Percentiles rank a stretch among this genome's conserved stretches.
Evolutionary conservation across 2,888 invertebrate genomes (phyloP).

Genomic region (Habrosyne pyritoides): DNA sequence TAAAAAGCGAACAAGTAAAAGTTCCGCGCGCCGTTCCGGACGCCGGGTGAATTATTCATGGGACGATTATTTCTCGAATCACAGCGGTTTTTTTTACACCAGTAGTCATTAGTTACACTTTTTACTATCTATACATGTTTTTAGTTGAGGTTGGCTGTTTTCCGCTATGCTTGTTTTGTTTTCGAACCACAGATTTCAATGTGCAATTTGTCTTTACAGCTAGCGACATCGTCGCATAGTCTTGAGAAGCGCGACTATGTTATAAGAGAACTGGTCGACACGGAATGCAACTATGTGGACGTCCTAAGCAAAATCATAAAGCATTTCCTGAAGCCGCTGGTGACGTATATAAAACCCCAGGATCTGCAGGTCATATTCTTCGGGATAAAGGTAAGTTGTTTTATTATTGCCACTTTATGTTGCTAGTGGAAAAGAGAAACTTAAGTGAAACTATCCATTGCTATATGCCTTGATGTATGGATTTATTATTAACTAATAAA

Average conservation of each 20-base stretch:
- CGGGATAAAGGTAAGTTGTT: constrained; percentile 91
- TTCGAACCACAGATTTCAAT: neutral
- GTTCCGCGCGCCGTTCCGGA: constrained; percentile 52
- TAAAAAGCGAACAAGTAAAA: constrained; percentile 52
- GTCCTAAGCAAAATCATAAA: constrained; percentile 93
- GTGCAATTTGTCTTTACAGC: constrained; percentile 49
- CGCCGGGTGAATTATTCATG: constrained; percentile 67
- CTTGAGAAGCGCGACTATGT: constrained; percentile 96
- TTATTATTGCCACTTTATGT: neutral
- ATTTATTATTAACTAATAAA: no score
- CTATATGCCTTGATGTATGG: no score
- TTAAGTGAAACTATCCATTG: no score
- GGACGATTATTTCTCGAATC: constrained; percentile 62
- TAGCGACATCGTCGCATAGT: constrained; percentile 82
- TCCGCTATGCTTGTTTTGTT: constrained; percentile 5
- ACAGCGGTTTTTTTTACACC: constrained; percentile 49
- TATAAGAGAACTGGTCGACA: constrained; percentile 96
- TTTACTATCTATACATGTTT: constrained; percentile 27
- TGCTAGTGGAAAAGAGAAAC: neutral
- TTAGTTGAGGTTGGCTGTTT: constrained; percentile 14
- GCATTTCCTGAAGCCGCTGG: constrained; percentile 91
- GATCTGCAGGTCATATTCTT: constrained; percentile 93
- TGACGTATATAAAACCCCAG: constrained; percentile 87
- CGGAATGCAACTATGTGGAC: constrained; percentile 98
- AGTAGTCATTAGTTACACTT: constrained; percentile 35